phyloP scores from a whole-genome alignment of 2,797 vertebrate species.

The Gymnodraco acuticeps region DNA sequence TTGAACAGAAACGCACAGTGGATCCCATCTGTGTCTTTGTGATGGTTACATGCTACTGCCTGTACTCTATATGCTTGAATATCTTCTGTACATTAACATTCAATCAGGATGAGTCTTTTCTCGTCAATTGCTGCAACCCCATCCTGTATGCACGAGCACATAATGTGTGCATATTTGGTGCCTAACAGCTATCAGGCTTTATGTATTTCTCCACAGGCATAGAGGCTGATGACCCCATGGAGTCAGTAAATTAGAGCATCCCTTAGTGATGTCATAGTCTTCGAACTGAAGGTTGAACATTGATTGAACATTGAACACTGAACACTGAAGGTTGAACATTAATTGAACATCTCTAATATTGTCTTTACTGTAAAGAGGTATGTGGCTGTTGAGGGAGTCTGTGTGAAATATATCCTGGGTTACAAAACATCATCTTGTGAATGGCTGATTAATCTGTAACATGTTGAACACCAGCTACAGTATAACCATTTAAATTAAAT shows the following conservation, averaged over 20 bases:
- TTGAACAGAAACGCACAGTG: conserved; percentile 13
- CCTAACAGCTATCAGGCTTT: conserved; percentile 28
- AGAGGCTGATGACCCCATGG: conserved; percentile 41
- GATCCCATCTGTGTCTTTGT: conserved; percentile 7
- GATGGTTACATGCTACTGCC: conserved; percentile 6
- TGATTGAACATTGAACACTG: no score
- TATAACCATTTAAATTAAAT: background rate
- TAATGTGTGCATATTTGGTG: no score
- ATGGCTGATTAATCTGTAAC: conserved; percentile 22
- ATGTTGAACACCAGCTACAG: conserved; percentile 10
- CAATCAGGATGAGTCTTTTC: conserved; percentile 8
- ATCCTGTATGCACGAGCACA: background rate
- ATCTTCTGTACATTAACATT: conserved; percentile 8
- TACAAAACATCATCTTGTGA: conserved; percentile 9
- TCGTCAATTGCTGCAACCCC: background rate
- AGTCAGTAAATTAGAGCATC: conserved; percentile 35
- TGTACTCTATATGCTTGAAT: background rate
- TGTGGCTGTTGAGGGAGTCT: conserved; percentile 16
- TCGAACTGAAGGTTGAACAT: conserved; percentile 46
- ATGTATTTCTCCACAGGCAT: conserved; percentile 34
- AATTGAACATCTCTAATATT: conserved; percentile 10
- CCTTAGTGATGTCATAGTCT: conserved; percentile 55
- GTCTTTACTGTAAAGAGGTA: conserved; percentile 17
- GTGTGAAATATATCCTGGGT: conserved; percentile 18
- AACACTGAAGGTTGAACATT: conserved; percentile 42